Evolutionary conservation across 1,140 invertebrate genomes (phyloP), one percentile per base, ranked within the genome.

Genomic region (Drosophila littoralis): DNA sequence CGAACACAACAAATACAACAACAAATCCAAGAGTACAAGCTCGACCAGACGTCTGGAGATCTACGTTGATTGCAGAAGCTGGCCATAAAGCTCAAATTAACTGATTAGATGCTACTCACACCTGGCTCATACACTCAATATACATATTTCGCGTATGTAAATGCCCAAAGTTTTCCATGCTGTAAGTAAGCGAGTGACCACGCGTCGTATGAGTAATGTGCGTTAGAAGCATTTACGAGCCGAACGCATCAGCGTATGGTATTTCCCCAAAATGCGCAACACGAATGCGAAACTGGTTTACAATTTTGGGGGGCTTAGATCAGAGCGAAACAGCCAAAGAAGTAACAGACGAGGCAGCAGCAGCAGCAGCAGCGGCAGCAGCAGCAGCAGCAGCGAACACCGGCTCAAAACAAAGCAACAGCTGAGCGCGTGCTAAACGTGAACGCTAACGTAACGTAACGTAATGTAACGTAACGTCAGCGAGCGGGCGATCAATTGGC

Each of bases 201-300:
- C 58, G 61, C 65, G 61, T 17, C 55, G 58, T 67, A 79, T 84
- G 81, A 84, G 77, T 79, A 84, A 84, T 84, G 42, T 67, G 55
- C 15, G 32, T 17, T 61, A 75, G 51, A 10, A 38, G 13, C 46
- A 33, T 43, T 54, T 54, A 17, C 15, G 54, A 60, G 51, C 17
- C 13, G 36, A 22, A 22, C 22, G 22, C 22, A 22, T 10, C 38
- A 28, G 42, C 45, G 5, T 40, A 32, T 75, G 73, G 73, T 75
- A 75, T 75, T 75, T 75, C 73, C 61, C 77, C 63, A 76, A 72
- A 64, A 65, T 59, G 43, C 46, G 38, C 35, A 68, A 58, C 42
- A 15, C 28, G 33, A 42, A 32, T 45, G 57, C 36, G 17, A 79
- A 83, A 81, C 79, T 51, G 64, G 79, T 81, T 81, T 70, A 65